Base-by-base conservation (phyloP, 2,797 vertebrate genomes). In the Microctenopoma lineatum region DNA sequence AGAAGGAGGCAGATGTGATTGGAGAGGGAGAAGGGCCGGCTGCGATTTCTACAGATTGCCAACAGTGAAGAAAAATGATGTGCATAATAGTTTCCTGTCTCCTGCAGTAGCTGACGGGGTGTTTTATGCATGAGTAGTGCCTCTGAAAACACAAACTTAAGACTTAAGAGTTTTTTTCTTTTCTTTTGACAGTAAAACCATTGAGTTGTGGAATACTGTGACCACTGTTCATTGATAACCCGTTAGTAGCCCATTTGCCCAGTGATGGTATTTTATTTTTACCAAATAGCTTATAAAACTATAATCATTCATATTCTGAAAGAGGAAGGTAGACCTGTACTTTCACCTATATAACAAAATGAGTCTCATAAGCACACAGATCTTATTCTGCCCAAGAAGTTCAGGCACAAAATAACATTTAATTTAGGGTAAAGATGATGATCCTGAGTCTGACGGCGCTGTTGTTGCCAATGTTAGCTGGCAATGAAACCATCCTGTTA, bases 41-140 rank as follows among this genome's bases (percentile, higher is more conserved):
- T 67, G 75, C 62, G 73, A 85, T 73, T 65, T 64, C 79, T 80
- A 21, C 68, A 53, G 52, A 42, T 80, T 75, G 85, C 83, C 87
- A 87, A 55, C 75, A 70, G 67, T n/a, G 57, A 86, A 86, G 86
- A 93, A 80, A 87, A 87, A 89, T 61, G 67, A 90, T 38, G 82
- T 89, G 81, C 70, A 58, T 76, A 83, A 87, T 80, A 56, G 81
- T 79, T 88, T 88, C 82, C 85, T 74, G 82, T 81, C 85, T 79
- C 64, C 70, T 59, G 78, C 66, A 81, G 79, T 48, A 72, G 78
- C 76, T 89, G 85, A 87, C 85, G 83, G 84, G 81, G 80, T 89
- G 84, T 88, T 84, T 66, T 50, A 64, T 77, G 78, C 56, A 46
- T 16, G 60, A 77, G 77, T n/a, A 44, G 67, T 26, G 48, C 55